A percentile compares a stretch with the other conserved stretches of the same genome.
phyloP scores from a whole-genome alignment of 2,888 invertebrate genomes.

The Himalopsyche kuldschensis region DNA sequence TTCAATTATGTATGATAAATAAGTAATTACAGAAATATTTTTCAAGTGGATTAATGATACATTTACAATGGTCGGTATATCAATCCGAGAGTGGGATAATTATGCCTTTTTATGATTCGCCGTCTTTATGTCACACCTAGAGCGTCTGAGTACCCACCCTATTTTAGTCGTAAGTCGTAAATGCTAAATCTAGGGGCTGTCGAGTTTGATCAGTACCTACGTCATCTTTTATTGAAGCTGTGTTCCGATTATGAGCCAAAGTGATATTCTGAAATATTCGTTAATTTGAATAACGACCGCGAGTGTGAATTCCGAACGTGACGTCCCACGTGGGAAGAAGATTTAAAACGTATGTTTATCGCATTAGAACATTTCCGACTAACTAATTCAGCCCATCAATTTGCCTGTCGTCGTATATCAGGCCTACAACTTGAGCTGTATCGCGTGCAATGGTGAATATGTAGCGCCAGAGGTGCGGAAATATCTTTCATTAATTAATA shows the following conservation, averaged over 20 bases:
- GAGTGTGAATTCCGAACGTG: conserved; percentile 37
- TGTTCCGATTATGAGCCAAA: conserved; percentile 16
- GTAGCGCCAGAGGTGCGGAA: not conserved
- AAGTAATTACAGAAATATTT: too few species aligned
- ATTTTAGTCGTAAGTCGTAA: not conserved
- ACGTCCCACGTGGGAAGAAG: conserved; percentile 37
- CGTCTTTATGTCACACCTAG: too few species aligned
- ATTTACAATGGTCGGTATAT: too few species aligned
- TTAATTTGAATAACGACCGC: conserved; percentile 34
- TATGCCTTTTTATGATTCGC: too few species aligned
- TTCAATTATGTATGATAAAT: too few species aligned
- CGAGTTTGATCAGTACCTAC: not conserved
- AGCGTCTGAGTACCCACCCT: not conserved
- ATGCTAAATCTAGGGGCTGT: not conserved
- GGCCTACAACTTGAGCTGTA: not conserved
- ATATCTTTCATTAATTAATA: too few species aligned
- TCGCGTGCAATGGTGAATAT: not conserved
- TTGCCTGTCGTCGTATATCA: conserved; percentile 33
- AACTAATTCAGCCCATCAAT: conserved; percentile 37
- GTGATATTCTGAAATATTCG: conserved; percentile 13
- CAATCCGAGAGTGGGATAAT: too few species aligned
- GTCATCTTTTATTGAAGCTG: not conserved
- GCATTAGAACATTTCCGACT: conserved; percentile 34
- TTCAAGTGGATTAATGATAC: too few species aligned
- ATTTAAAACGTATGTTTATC: conserved; percentile 34